Base-by-base conservation (phyloP, 2,797 vertebrate genomes). In the Xenops minutus region DNA sequence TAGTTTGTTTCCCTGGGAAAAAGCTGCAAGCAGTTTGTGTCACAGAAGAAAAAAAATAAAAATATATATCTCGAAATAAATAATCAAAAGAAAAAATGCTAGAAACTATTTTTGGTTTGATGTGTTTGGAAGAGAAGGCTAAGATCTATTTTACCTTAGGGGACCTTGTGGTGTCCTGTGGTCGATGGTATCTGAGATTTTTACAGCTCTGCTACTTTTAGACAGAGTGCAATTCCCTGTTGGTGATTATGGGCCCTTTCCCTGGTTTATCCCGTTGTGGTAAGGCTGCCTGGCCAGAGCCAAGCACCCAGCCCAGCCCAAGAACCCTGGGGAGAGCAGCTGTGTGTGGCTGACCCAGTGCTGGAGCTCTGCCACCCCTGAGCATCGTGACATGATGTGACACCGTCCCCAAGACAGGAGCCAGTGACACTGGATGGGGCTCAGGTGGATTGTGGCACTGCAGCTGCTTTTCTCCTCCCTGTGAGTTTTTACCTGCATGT, bases 1-100 rank as follows among this genome's bases (percentile, higher is more conserved):
- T 92, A 95, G 89, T 71, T 89, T 73, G 2, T 75, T 79, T 95
- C 83, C 83, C 59, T 95, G 91, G 89, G 96, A 94, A 93, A 95
- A 91, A 87, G 67, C 80, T 86, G 66, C 44, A 63, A 90, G 77
- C 27, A 27, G 37, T 91, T 90, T 92, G 17, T 87, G 51, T 88
- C 59, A 43, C 30, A 56, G 59, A 11, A 23, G 43, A 66, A 84
- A 69, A 59, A 56, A 55, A 11, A 23, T 43, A 66, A 84, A 69
- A 59, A 74, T 24, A 22, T 14, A 44, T 9, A 13, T 52, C 34
- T 62, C 43, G 63, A 80, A 66, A 89, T 14, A 84, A 78, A 66
- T 36, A 84, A 34, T 17, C n/a, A 22, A 44, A 36, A 64, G 29
- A 32, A 43, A 49, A 32, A 72, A n/a, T 32, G 3, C 66, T 71